Base-by-base conservation (phyloP, 2,888 invertebrate species). In the Terebella lapidaria region DNA sequence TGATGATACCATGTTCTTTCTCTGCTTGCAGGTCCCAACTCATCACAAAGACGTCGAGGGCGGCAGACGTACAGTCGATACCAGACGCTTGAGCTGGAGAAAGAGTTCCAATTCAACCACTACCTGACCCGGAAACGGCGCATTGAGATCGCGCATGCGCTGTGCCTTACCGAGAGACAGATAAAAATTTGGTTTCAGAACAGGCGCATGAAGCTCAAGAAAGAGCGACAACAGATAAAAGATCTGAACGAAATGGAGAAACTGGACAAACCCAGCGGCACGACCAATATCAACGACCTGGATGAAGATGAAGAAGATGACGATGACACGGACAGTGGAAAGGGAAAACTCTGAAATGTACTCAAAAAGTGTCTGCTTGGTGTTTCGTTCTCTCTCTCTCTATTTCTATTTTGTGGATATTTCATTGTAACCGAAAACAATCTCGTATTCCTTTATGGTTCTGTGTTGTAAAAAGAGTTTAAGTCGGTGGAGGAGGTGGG, bases 71-170 rank as follows among this genome's bases (percentile, higher is more conserved):
- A 95, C 84, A 95, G 94, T 74, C 88, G 94, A 82, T 94, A 94
- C 86, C 95, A 95, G 86, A 94, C 94, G 62, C 86, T 95, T 81
- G 94, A 95, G 85, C 85, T 95, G 84, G 94, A 95, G 83, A 95
- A 95, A 83, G 94, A 95, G 85, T 95, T 94, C 86, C 94, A 95
- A 84, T 95, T 94, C 86, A 95, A 94, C 85, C 89, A 94, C 82
- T 95, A 95, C 86, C 88, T 95, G 85, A 94, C 94, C 80, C 87
- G 95, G 83, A 88, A 94, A 85, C 87, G 95, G 85, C 87, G 95
- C 81, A 95, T 95, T 84, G 95, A 95, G 85, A 94, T 95, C 77
- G 94, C 95, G 72, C 94, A 94, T 83, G 91, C 94, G 75, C 87
- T 95, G 72, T 94, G 94, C 83, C 87, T 95, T 80, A 94, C 94